phyloP scores from a whole-genome alignment of 2,797 vertebrate genomes.

The Heliangelus exortis region DNA sequence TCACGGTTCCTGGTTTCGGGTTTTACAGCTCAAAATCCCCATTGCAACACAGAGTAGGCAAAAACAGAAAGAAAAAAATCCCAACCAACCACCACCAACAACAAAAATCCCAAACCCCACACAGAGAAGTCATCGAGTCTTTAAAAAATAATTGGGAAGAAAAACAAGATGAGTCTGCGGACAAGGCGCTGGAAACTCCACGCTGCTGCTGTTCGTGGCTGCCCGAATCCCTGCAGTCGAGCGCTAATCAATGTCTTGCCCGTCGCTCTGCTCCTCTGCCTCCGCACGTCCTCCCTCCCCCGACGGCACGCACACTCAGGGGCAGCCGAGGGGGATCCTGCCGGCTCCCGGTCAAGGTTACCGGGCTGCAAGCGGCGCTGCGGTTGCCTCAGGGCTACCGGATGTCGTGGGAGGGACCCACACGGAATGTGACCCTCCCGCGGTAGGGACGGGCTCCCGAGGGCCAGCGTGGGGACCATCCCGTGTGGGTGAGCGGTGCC shows the following conservation, averaged over 20 bases:
- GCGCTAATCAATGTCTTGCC: background rate
- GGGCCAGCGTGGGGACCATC: background rate
- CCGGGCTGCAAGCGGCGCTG: background rate
- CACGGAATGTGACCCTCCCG: background rate
- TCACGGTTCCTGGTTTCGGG: constrained; percentile 71
- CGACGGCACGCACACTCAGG: background rate
- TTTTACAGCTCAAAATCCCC: constrained; percentile 62
- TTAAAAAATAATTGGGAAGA: constrained; percentile 48
- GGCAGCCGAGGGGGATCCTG: background rate
- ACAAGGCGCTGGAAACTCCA: background rate
- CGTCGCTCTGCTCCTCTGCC: background rate
- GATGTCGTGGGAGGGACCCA: background rate
- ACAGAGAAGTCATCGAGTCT: constrained; percentile 16
- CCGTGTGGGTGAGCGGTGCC: background rate
- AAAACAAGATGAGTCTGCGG: constrained; percentile 24
- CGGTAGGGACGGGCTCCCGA: too few species aligned
- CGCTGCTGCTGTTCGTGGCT: background rate
- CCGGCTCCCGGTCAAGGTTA: background rate
- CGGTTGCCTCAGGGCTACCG: background rate
- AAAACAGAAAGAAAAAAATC: background rate
- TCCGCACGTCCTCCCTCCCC: background rate
- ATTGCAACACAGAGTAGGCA: background rate
- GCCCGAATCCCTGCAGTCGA: background rate
- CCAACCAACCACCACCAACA: background rate
- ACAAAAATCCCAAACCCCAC: background rate